Evolutionary conservation across 1,140 invertebrate genomes (phyloP).

Genomic region (Drosophila nasuta): DNA sequence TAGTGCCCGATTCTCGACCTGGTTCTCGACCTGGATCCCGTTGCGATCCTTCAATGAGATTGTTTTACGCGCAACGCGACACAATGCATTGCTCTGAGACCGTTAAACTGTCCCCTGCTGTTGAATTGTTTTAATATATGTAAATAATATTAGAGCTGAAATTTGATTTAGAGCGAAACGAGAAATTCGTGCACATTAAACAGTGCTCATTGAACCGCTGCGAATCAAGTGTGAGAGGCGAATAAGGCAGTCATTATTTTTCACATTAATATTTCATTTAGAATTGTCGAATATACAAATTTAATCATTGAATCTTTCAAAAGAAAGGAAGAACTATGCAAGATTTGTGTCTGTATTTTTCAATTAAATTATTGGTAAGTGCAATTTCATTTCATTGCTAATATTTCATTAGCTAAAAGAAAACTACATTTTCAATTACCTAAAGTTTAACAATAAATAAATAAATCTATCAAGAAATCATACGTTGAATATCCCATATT

Average conservation of each 20-base stretch:
- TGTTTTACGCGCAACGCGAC: constrained; percentile 28
- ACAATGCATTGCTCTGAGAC: constrained; percentile 14
- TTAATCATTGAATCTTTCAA: too few species aligned
- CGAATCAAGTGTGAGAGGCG: background rate
- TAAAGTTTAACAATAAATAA: too few species aligned
- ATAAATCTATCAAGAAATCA: too few species aligned
- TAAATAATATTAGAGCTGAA: constrained; percentile 18
- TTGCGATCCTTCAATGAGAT: constrained; percentile 45
- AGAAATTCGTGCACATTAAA: background rate
- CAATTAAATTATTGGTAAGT: too few species aligned
- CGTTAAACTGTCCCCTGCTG: constrained; percentile 43
- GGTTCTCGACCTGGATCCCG: constrained; percentile 46
- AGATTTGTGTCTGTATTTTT: too few species aligned
- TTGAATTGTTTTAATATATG: constrained; percentile 59
- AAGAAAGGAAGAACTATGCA: too few species aligned
- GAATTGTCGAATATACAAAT: too few species aligned
- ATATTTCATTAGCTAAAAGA: too few species aligned
- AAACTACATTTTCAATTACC: too few species aligned
- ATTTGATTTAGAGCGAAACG: constrained; percentile 8
- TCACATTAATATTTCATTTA: too few species aligned
- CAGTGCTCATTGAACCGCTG: constrained; percentile 14
- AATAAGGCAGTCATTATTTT: background rate
- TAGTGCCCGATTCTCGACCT: constrained; percentile 10
- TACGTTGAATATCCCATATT: too few species aligned
- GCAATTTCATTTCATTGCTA: too few species aligned